Base-by-base conservation (phyloP, 1,140 invertebrate species). In the Andricus grossulariae region DNA sequence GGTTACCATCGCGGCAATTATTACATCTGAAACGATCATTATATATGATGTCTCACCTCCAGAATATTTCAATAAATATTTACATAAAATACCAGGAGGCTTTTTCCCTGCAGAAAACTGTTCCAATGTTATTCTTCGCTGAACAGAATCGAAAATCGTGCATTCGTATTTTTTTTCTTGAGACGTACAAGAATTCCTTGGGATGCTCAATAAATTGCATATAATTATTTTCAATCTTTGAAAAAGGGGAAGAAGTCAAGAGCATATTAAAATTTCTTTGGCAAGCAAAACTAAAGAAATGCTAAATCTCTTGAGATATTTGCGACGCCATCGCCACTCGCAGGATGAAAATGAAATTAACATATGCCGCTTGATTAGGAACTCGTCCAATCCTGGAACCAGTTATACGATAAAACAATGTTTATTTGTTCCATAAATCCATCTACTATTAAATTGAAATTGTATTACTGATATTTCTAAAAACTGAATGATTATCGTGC, bases 1-100 rank as follows among this genome's bases (percentile, higher is more conserved):
- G 57, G 60, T 66, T 66, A 66, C 25, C 60, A 39, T 66, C 25
- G 16, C 15, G 25, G 32, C 60, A 66, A 66, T 66, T 32, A 66
- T 66, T 66, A 66, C 45, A 66, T 66, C 60, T 66, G 21, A 66
- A 66, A 66, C 60, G 60, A 66, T 66, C 60, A 66, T 45, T 66
- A 66, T 66, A 66, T 21, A n/a, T 32, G 32, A 66, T 66, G 60
- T 66, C 60, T 66, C 60, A 39, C 39, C 60, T 10, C 32, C 1
- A 39, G 60, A 66, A 66, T 66, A 66, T 66, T 66, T 66, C 60
- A 66, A 66, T 66, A 66, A 39, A 66, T 66, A 66, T 66, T 66
- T 66, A 66, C 60, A 66, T 39, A 32, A 66, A 66, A 66, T 66
- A 39, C 60, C 60, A 39, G 6, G 7, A 6, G 16, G 25, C 25